Conservation (phyloP, 2,888 invertebrate genomes). For the Amitus sp. region DNA sequence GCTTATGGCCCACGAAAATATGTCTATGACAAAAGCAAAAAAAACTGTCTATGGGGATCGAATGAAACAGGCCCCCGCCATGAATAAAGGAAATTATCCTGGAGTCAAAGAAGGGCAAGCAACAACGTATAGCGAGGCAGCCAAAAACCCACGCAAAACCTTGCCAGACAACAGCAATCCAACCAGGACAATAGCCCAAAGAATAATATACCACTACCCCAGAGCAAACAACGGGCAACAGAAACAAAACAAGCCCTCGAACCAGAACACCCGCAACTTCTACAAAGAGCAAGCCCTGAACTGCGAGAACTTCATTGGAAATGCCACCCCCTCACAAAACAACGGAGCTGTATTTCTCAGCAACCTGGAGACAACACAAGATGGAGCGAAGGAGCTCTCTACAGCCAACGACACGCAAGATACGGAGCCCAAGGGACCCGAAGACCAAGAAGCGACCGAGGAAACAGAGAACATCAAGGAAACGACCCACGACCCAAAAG, state of each 20-base stretch:
- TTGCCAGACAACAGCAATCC: neutral
- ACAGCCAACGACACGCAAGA: too few species aligned
- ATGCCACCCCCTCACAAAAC: too few species aligned
- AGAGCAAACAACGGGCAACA: neutral
- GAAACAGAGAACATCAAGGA: too few species aligned
- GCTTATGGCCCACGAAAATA: neutral
- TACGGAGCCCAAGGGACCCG: too few species aligned
- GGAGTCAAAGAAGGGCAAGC: neutral
- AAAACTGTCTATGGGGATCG: neutral
- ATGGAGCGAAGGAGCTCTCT: neutral
- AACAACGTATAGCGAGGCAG: neutral
- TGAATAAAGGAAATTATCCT: neutral
- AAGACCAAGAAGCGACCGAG: too few species aligned
- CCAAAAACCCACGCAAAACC: neutral
- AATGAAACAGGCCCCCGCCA: too few species aligned
- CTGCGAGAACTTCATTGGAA: neutral
- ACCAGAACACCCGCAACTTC: neutral
- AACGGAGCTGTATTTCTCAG: too few species aligned
- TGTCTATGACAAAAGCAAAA: neutral
- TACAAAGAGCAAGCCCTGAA: neutral
- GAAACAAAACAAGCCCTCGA: neutral
- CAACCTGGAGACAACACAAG: neutral
- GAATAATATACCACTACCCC: too few species aligned
- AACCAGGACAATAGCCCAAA: too few species aligned
- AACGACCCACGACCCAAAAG: too few species aligned